Evolutionary conservation across 2,113 vertebrate species (phyloP).

Genomic region (Stegastes partitus): DNA sequence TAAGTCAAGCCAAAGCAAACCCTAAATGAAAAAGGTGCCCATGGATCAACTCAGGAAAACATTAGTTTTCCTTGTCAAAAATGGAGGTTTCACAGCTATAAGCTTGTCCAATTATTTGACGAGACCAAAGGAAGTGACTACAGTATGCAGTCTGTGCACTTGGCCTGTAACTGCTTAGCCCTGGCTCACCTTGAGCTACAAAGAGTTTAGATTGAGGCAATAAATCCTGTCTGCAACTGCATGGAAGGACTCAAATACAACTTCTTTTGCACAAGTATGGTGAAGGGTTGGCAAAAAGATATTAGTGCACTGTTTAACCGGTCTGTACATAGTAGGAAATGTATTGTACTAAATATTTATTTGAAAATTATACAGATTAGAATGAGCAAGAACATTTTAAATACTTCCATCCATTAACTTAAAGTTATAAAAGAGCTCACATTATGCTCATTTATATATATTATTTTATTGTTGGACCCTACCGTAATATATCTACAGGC

Average conservation of each 20-base stretch:
- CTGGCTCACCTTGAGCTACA: constrained; percentile 41
- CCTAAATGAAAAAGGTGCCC: constrained; percentile 77
- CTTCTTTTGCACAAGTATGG: not conserved
- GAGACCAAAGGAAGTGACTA: constrained; percentile 60
- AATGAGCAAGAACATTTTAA: too few relatives aligned
- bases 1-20: constrained; percentile 83
- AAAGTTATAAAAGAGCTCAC: too few relatives aligned
- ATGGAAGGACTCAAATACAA: constrained; percentile 19
- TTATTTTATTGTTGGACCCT: too few relatives aligned
- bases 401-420: too few relatives aligned
- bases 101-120: constrained; percentile 66
- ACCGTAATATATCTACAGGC: too few relatives aligned
- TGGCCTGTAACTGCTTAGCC: constrained; percentile 47
- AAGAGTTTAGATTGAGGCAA: constrained; percentile 37
- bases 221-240: constrained; percentile 48
- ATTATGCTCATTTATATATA: too few relatives aligned
- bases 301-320: not conserved
- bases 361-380: too few relatives aligned
- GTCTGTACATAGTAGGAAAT: not conserved
- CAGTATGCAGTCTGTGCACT: constrained; percentile 44
- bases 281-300: constrained; percentile 1
- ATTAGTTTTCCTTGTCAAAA: constrained; percentile 76
- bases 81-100: constrained; percentile 71
- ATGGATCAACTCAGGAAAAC: constrained; percentile 79
- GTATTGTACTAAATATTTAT: not conserved